Evolutionary conservation across 1,140 invertebrate species (phyloP), one percentile per base, ranked within the genome.

Genomic region (Pseudomyrmex cubaensis): DNA sequence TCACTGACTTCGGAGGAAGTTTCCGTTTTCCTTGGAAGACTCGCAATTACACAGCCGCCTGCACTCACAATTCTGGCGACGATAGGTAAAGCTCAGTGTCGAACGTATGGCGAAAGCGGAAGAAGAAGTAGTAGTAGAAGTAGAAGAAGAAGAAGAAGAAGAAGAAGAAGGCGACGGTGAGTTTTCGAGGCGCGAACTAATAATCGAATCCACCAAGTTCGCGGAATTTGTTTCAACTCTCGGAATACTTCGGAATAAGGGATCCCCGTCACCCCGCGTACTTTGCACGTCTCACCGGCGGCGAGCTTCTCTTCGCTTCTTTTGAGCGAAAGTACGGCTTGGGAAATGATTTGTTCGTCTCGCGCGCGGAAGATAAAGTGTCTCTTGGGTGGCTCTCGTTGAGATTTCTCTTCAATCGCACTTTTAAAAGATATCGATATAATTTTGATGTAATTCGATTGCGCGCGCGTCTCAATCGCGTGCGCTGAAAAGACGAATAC

Each of bases 11-110:
- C 15, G 35, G 12, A 4, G 20, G 13, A 59, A 72, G 66, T 80
- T 80, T 61, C 76, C 66, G 66, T 72, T 80, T 80, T 59, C 76
- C 54, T 80, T 59, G 66, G 22, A 35, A 70, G 76, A 72, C 76
- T 80, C 44, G 76, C 76, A 80, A 80, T 80, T 80, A 80, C 76
- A 80, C 66, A 66, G 76, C 76, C 76, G 76, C 66, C 76, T 80
- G 76, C 76, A 72, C 76, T 80, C 66, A 80, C 66, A 80, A 80
- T 80, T 72, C 76, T 56, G 54, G 25, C 44, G 76, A 80, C 76
- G 76, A 80, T 80, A 70, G 76, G 76, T 50, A 80, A 80, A 80
- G 76, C 66, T 35, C 54, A 70, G 66, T 80, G 72, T 80, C 66
- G 76, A 80, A 80, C 76, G 66, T 80, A 80, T 80, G 76, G 76